phyloP scores from a whole-genome alignment of 2,797 vertebrate genomes.

The Spinibarbus caldwelli region DNA sequence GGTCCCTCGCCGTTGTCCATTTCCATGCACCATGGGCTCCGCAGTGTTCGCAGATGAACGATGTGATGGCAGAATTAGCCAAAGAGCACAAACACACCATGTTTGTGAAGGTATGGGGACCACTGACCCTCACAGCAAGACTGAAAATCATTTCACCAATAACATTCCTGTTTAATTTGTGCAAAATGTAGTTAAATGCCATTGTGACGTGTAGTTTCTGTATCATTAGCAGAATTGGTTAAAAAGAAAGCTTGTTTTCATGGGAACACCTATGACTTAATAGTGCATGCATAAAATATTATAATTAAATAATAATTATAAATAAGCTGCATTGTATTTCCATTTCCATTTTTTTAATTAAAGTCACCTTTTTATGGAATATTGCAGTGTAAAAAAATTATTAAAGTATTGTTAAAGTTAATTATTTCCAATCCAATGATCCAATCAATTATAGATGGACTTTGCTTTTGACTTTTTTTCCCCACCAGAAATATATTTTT shows the following conservation, averaged over 20 bases:
- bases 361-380: background rate
- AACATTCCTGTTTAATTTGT: background rate
- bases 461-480: background rate
- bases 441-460: background rate
- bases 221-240: background rate
- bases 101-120: constrained; percentile 81
- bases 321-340: background rate
- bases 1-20: constrained; percentile 89
- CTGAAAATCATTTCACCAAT: background rate
- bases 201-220: background rate
- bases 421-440: background rate
- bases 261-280: background rate
- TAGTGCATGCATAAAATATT: background rate
- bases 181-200: background rate
- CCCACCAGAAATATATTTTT: accelerated
- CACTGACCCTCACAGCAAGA: background rate
- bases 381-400: background rate
- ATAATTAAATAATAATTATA: background rate
- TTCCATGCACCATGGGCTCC: constrained; percentile 94
- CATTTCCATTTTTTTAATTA: no score
- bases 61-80: constrained; percentile 89
- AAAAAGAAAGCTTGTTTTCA: background rate
- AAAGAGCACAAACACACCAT: constrained; percentile 80
- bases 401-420: no score
- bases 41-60: constrained; percentile 93